These are phyloP conservation scores for Allophyes oxyacanthae DNA, from an alignment of 2,888 invertebrate species.

Conservation along the genomic window DNA sequence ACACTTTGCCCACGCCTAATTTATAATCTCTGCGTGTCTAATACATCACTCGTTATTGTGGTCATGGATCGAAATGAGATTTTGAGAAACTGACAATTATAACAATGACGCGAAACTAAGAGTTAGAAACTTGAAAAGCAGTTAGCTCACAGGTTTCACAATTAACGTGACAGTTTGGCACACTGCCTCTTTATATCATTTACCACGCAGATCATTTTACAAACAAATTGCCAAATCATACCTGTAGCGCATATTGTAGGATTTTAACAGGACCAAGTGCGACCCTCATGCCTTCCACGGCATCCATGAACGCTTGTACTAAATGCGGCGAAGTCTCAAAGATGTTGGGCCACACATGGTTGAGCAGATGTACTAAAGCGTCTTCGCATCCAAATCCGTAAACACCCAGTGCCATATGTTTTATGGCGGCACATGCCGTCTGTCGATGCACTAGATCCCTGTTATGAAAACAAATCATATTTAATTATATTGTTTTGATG, in stretches of 20 bases:
- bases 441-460: constrained; percentile 99
- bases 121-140: no score
- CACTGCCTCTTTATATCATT: no score
- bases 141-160: no score
- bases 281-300: constrained; percentile 98
- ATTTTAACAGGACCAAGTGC: constrained; percentile 99
- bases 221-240: constrained; percentile 65
- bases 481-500: background rate
- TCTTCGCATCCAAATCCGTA: constrained; percentile 99
- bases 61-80: no score
- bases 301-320: constrained; percentile 99
- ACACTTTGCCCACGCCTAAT: no score
- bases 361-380: constrained; percentile 98
- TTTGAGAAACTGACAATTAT: no score
- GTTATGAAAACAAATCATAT: constrained; percentile 41
- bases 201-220: no score
- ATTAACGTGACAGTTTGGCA: no score
- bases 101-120: no score
- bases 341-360: constrained; percentile 99
- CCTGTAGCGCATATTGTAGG: constrained; percentile 98
- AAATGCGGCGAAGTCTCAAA: constrained; percentile 99
- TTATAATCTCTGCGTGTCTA: no score
- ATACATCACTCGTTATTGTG: no score
- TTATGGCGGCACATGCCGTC: constrained; percentile 99
- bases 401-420: constrained; percentile 99